phyloP scores from a whole-genome alignment of 2,888 invertebrate species.

The Cecidostiba fungosa region DNA sequence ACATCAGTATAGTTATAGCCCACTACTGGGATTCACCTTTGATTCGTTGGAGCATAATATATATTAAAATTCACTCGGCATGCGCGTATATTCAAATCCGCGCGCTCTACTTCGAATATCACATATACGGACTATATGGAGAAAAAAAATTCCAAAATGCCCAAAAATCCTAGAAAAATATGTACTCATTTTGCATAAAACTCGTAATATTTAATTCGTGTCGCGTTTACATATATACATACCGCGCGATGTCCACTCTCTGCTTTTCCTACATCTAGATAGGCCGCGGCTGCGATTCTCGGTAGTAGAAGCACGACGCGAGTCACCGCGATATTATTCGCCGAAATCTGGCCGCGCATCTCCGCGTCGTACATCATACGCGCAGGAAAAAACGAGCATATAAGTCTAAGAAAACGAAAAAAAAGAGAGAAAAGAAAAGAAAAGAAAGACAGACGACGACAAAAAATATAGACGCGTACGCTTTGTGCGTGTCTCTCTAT shows the following conservation, averaged over 20 bases:
- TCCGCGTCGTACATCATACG: conserved; percentile 48
- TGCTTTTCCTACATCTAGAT: conserved; percentile 35
- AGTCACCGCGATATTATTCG: conserved; percentile 53
- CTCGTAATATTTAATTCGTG: conserved; percentile 44
- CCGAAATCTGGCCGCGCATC: conserved; percentile 59
- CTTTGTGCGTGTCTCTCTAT: not conserved
- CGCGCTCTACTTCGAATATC: conserved; percentile 23
- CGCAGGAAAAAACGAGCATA: not conserved
- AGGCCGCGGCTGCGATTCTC: conserved; percentile 12
- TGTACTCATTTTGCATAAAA: conserved; percentile 29
- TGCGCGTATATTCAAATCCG: conserved; percentile 20
- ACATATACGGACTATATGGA: not conserved
- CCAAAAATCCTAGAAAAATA: conserved; percentile 17
- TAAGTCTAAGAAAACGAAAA: not conserved
- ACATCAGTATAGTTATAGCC: too few relatives aligned
- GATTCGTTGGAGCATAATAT: too few relatives aligned
- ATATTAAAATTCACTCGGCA: conserved; percentile 34
- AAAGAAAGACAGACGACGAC: not conserved
- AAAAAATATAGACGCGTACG: conserved; percentile 11
- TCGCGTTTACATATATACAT: conserved; percentile 40
- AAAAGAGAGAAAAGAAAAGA: not conserved
- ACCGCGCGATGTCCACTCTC: not conserved
- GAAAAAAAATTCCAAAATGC: conserved; percentile 22
- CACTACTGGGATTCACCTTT: not conserved
- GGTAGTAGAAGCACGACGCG: conserved; percentile 12